phyloP scores from a whole-genome alignment of 2,888 invertebrate species.

The Ectemnius cavifrons region DNA sequence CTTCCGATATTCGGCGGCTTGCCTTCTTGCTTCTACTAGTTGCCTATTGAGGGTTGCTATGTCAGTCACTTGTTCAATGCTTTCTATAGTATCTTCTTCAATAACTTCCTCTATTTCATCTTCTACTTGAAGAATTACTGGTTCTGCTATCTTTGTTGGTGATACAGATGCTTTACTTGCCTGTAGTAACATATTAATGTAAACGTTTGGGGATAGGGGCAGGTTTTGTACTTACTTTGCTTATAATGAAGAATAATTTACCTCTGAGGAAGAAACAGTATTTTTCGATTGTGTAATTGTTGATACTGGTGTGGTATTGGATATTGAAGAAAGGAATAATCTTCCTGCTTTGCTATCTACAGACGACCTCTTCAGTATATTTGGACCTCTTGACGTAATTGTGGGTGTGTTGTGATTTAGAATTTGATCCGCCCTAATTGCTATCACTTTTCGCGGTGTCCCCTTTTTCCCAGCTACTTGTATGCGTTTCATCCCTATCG shows the following conservation, averaged over 20 bases:
- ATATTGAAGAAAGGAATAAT: slow-evolving; percentile 68
- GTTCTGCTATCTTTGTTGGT: slow-evolving; percentile 62
- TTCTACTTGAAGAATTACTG: slow-evolving; percentile 71
- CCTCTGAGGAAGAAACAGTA: slow-evolving; percentile 61
- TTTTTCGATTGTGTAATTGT: slow-evolving; percentile 67
- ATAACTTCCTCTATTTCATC: slow-evolving; percentile 74
- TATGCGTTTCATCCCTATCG: slow-evolving; percentile 72
- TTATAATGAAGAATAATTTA: slow-evolving; percentile 27
- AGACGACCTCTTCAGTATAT: slow-evolving; percentile 72
- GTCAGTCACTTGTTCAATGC: slow-evolving; percentile 66
- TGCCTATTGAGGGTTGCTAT: slow-evolving; percentile 74
- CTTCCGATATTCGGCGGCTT: slow-evolving; percentile 75
- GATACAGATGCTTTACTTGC: slow-evolving; percentile 62
- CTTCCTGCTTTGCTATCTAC: slow-evolving; percentile 70
- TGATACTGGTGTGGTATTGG: slow-evolving; percentile 64
- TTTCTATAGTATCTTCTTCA: slow-evolving; percentile 71
- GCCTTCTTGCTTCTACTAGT: slow-evolving; percentile 73
- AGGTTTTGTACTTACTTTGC: neutral
- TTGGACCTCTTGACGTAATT: slow-evolving; percentile 70
- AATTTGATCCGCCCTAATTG: slow-evolving; percentile 80
- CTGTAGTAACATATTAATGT: slow-evolving; percentile 23
- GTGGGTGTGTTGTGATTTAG: slow-evolving; percentile 72
- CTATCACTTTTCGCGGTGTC: slow-evolving; percentile 79
- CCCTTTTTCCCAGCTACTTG: slow-evolving; percentile 72
- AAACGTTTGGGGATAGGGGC: neutral